phyloP scores from a whole-genome alignment of 2,888 invertebrate genomes.

The Phymatocera aterrima region DNA sequence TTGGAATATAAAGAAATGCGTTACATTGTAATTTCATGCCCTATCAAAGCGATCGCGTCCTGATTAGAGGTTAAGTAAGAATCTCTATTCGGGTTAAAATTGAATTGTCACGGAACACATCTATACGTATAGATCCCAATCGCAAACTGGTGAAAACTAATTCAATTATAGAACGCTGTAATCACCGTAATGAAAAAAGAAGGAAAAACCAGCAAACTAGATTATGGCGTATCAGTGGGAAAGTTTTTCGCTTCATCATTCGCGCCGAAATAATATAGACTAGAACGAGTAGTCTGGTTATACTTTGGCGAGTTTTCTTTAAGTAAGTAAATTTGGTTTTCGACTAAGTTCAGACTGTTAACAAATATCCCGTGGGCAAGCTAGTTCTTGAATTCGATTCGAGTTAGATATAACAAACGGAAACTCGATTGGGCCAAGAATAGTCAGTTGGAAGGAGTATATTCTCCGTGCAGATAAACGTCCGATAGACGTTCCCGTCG shows the following conservation, averaged over 20 bases:
- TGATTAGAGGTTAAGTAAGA: slow-evolving; percentile 42
- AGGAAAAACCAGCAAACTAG: no score
- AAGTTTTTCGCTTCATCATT: not conserved
- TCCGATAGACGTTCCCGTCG: slow-evolving; percentile 30
- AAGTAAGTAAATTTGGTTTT: not conserved
- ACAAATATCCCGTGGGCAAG: not conserved
- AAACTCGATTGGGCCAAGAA: not conserved
- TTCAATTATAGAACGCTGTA: not conserved
- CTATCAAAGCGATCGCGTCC: slow-evolving; percentile 61
- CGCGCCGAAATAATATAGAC: no score
- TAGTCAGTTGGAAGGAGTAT: slow-evolving; percentile 16
- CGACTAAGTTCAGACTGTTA: not conserved
- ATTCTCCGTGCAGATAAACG: slow-evolving; percentile 20
- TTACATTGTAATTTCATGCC: slow-evolving; percentile 71
- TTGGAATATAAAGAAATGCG: slow-evolving; percentile 61
- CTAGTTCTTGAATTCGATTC: not conserved
- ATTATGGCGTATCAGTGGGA: not conserved
- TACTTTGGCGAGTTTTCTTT: not conserved
- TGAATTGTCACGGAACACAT: slow-evolving; percentile 22
- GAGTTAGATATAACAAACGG: not conserved
- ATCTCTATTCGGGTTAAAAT: slow-evolving; percentile 3
- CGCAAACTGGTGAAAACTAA: not conserved
- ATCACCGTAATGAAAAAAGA: not conserved
- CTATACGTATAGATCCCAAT: not conserved
- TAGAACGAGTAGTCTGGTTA: no score